Conservation (phyloP, 64 coral and sea anemone species). For the Porites lutea region DNA sequence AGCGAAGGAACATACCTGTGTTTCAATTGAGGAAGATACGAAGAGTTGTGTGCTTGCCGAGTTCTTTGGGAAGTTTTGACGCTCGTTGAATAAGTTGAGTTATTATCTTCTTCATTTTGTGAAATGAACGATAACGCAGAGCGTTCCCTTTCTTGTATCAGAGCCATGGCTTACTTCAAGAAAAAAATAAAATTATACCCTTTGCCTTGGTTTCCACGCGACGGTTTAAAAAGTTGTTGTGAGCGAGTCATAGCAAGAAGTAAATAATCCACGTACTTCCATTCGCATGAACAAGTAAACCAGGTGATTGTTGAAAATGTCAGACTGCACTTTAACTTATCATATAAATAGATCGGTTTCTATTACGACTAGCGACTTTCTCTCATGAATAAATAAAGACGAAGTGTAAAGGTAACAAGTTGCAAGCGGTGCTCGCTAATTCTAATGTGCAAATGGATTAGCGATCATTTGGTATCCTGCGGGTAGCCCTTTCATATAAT, state of each 20-base stretch:
- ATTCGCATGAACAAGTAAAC: neutral
- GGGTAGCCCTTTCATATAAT: neutral
- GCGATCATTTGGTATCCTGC: neutral
- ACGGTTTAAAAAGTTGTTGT: neutral
- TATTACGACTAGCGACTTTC: neutral
- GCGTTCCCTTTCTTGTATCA: neutral
- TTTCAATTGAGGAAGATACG: neutral
- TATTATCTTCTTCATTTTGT: neutral
- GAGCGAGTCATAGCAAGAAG: no score
- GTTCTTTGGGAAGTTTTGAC: neutral
- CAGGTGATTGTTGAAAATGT: neutral
- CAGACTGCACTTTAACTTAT: neutral
- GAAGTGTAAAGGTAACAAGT: neutral
- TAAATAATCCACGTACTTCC: neutral
- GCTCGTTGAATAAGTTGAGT: neutral
- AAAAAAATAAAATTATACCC: neutral
- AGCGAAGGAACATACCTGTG: constrained; percentile 17
- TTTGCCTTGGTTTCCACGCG: neutral
- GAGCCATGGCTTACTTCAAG: neutral
- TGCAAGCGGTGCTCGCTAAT: neutral
- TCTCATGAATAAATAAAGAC: constrained; percentile 33
- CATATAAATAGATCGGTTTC: neutral
- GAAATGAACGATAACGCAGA: neutral
- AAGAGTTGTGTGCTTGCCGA: constrained; percentile 3
- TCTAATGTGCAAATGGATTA: neutral